Base-by-base conservation (phyloP, 2,888 invertebrate species). In the Plagodis dolabraria region DNA sequence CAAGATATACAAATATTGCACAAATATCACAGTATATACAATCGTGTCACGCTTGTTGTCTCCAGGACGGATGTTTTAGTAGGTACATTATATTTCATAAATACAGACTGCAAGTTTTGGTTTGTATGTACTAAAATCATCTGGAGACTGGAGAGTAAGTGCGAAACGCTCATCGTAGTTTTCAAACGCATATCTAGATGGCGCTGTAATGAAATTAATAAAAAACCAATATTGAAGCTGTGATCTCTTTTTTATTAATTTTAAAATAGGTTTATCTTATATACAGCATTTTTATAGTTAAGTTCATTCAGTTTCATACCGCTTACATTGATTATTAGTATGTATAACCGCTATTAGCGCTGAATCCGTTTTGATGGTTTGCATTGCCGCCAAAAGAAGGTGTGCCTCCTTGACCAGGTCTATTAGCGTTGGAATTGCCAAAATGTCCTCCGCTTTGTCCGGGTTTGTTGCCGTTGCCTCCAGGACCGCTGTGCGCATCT, bases 281-380 rank as follows among this genome's bases (percentile, higher is more conserved):
- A 50, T 49, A 12, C 8, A 47, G 35, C 46, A 47, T 8, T n/a
- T n/a, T 33, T 33, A 45, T n/a, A 22, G 8, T 11, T 38, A 40
- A 7, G n/a, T 22, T 22, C 22, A 22, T 1, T 22, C 0, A 9
- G 10, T 40, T 40, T 40, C 10, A 40, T 10, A 10, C 40, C 10
- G 10, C 10, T 40, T 7, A 9, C 42, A 48, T 11, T 54, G 33
- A 69, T 22, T 22, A 67, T 50, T 73, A 86, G 33, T 60, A 60
- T 58, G 70, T 53, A 11, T 89, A 89, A 2, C 87, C 88, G 6
- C 77, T 75, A 59, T 79, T 83, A 0, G 78, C 44, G 49, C 76
- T 83, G 65, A 81, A 86, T 33, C 73, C 78, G 11, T 72, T 71
- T 47, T 84, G 85, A 33, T 76, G 83, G 45, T 68, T 82, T 2